Evolutionary conservation across 2,113 vertebrate species (phyloP), one percentile per base, ranked within the genome.

Genomic region (Chunga burmeisteri): DNA sequence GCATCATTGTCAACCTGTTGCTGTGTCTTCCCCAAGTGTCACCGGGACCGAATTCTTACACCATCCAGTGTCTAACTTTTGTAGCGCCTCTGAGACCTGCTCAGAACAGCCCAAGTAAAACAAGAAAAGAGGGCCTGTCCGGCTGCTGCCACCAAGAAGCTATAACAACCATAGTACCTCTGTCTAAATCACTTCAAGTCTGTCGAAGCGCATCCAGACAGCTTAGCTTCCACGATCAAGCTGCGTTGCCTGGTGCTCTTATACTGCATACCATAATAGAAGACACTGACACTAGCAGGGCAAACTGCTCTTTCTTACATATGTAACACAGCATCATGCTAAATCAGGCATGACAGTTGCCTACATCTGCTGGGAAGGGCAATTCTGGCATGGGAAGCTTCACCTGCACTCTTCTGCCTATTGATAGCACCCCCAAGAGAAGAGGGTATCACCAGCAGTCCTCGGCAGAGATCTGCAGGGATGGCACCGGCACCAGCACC

Each of bases 251-350:
- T 53, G 21, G 36, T 62, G 65, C 50, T 62, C 16, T 22, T 27
- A 12, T 0, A 16, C 2, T 62, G 40, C 23, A 55, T 1, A 29
- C 25, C 25, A 6, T 18, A 36, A 50, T 0, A 84, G 58, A 40
- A 81, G 20, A 46, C 73, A 36, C 25, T 17, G 27, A 70, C 68
- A 72, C 12, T 1, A 71, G 42, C 47, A 59, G 20, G 29, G 13
- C 56, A 82, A 3, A 1, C 36, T 0, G 7, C 40, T 62, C n/a
- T 20, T 38, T 70, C 25, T 58, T 21, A 70, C 5, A 5, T 11
- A 27, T 0, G 0, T 6, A n/a, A 67, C 12, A 21, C 5, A 68
- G 44, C 53, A 72, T 15, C 74, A 13, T 11, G 21, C 18, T 73
- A 40, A 15, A 55, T 32, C 46, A 77, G 53, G n/a, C 0, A 0